Conservation (phyloP, 2,113 vertebrate genomes). For the Macrotis lagotis region DNA sequence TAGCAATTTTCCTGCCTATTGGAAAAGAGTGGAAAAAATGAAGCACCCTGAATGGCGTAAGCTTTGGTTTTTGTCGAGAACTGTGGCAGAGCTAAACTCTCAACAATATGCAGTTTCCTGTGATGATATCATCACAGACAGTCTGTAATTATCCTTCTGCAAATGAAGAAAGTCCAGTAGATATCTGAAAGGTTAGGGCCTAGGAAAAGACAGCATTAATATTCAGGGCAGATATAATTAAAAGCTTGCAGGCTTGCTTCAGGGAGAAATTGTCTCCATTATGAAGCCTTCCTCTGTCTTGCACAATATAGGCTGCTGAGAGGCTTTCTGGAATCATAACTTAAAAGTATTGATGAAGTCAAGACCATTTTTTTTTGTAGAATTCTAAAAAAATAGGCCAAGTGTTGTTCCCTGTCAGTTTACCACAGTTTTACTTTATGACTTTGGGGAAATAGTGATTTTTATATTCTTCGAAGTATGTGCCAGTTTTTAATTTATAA, state of each 20-base stretch:
- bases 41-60: slow-evolving; percentile 34
- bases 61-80: background rate
- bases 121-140: background rate
- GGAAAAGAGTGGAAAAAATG: slow-evolving; percentile 65
- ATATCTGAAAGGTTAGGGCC: background rate
- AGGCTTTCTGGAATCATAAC: fast-evolving
- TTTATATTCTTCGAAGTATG: background rate
- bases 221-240: background rate
- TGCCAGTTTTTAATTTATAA: background rate
- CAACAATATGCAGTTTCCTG: background rate
- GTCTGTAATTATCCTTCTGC: background rate
- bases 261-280: background rate
- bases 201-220: background rate
- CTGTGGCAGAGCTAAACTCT: background rate
- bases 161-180: background rate
- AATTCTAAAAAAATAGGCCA: background rate
- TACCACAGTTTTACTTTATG: background rate
- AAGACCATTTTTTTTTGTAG: background rate
- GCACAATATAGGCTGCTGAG: background rate
- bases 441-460: background rate
- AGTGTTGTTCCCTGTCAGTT: background rate
- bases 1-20: slow-evolving; percentile 36
- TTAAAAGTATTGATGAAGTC: background rate
- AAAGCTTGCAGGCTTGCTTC: fast-evolving
- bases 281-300: no score